Conservation (phyloP, 1,140 invertebrate species). For the Trialeurodes vaporariorum region DNA sequence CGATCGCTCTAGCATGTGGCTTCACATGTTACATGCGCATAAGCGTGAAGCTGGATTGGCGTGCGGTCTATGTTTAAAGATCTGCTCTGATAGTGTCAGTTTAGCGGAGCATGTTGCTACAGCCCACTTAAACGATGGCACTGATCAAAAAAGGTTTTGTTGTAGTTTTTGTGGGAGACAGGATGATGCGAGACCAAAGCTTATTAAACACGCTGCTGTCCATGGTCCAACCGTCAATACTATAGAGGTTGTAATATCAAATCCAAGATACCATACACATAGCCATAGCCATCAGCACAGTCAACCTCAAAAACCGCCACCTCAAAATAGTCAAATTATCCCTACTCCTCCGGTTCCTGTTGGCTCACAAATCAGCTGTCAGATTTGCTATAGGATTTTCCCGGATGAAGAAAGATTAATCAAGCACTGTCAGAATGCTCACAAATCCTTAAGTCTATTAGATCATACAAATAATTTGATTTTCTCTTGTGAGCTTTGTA, state of each 20-base stretch:
- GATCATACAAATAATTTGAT: slow-evolving; percentile 28
- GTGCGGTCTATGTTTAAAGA: slow-evolving; percentile 44
- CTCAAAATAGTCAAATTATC: too few species aligned
- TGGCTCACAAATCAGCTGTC: slow-evolving; percentile 30
- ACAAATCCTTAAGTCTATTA: slow-evolving; percentile 23
- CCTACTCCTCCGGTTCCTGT: neutral
- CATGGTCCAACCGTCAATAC: slow-evolving; percentile 40
- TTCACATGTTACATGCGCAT: slow-evolving; percentile 44
- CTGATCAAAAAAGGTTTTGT: slow-evolving; percentile 25
- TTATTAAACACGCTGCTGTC: slow-evolving; percentile 44
- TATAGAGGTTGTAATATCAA: slow-evolving; percentile 39
- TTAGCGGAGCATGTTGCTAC: slow-evolving; percentile 40
- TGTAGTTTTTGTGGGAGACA: slow-evolving; percentile 46
- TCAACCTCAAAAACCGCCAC: neutral
- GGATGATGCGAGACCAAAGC: slow-evolving; percentile 43
- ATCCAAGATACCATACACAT: slow-evolving; percentile 22
- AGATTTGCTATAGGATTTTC: slow-evolving; percentile 39
- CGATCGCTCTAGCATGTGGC: slow-evolving; percentile 41
- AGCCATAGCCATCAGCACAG: slow-evolving; percentile 2
- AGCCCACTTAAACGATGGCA: slow-evolving; percentile 31
- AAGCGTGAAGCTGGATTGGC: slow-evolving; percentile 42
- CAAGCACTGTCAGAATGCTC: slow-evolving; percentile 38
- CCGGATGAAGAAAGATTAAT: slow-evolving; percentile 39
- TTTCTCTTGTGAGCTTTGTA: slow-evolving; percentile 42
- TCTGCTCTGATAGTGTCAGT: slow-evolving; percentile 38